A percentile compares a stretch with the other conserved stretches of the same genome.
Evolutionary conservation across 2,888 invertebrate species (phyloP).

Genomic region (Osmoderma eremita): DNA sequence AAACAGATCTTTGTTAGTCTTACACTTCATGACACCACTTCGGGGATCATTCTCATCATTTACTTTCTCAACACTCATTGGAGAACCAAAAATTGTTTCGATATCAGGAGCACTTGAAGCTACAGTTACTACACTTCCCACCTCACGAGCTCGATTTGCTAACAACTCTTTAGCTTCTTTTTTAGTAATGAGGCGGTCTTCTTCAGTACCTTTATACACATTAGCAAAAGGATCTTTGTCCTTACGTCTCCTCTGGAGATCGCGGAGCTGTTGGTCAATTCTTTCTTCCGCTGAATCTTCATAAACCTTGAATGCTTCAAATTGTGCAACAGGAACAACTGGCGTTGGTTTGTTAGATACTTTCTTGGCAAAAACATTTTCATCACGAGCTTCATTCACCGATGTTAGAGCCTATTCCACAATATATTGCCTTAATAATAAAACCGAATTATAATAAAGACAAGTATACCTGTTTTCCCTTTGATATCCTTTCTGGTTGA

Average conservation of each 20-base stretch:
- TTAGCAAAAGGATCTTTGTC: slow-evolving; percentile 53
- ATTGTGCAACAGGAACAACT: slow-evolving; percentile 73
- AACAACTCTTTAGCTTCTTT: slow-evolving; percentile 53
- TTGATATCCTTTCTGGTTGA: slow-evolving; percentile 62
- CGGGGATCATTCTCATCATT: slow-evolving; percentile 58
- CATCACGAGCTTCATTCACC: slow-evolving; percentile 40
- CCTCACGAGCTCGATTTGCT: slow-evolving; percentile 39
- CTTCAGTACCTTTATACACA: slow-evolving; percentile 54
- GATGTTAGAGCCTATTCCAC: not conserved
- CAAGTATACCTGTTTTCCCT: slow-evolving; percentile 55
- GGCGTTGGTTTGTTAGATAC: slow-evolving; percentile 56
- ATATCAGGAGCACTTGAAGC: slow-evolving; percentile 28
- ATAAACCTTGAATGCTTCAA: slow-evolving; percentile 81
- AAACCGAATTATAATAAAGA: not conserved
- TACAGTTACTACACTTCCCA: slow-evolving; percentile 51
- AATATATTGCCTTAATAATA: no score
- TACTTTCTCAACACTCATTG: slow-evolving; percentile 73
- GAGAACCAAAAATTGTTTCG: slow-evolving; percentile 56
- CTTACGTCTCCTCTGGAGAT: slow-evolving; percentile 44
- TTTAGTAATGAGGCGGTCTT: slow-evolving; percentile 56
- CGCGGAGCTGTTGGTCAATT: slow-evolving; percentile 56
- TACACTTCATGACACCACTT: slow-evolving; percentile 51
- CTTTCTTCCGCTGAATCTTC: slow-evolving; percentile 70
- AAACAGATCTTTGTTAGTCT: slow-evolving; percentile 70
- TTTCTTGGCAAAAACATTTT: slow-evolving; percentile 36